Percentiles rank a stretch among this genome's conserved stretches.
These are phyloP conservation scores for Notolabrus celidotus DNA, from an alignment of 2,797 vertebrate species.

Conservation along the genomic window DNA sequence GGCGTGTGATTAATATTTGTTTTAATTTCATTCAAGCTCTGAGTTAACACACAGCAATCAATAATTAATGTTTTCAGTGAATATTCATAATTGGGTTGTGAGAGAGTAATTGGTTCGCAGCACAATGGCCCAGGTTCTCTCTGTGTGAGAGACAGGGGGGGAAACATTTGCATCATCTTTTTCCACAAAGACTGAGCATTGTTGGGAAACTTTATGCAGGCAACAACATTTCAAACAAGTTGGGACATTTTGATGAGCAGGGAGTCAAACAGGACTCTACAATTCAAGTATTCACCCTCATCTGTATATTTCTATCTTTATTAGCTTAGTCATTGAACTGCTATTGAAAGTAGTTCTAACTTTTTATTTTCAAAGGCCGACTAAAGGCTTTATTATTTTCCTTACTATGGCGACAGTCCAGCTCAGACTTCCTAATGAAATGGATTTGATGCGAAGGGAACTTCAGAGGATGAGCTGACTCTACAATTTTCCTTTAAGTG, in stretches of 20 bases:
- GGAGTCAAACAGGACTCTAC: conserved; percentile 10
- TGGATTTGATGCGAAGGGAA: conserved; percentile 69
- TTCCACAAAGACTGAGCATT: conserved; percentile 9
- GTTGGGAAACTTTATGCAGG: neutral
- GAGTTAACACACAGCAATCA: conserved; percentile 80
- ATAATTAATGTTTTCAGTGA: conserved; percentile 84
- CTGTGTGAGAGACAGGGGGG: conserved; percentile 25
- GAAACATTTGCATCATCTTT: conserved; percentile 36
- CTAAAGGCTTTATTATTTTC: conserved; percentile 50
- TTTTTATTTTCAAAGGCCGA: conserved; percentile 35
- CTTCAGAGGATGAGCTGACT: conserved; percentile 68
- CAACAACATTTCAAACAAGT: neutral
- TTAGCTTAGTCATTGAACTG: conserved; percentile 35
- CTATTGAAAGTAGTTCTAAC: conserved; percentile 43
- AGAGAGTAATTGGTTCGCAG: conserved; percentile 68
- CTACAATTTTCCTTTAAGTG: conserved; percentile 55
- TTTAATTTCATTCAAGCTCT: conserved; percentile 80
- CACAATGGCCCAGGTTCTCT: conserved; percentile 60
- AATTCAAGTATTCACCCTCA: neutral
- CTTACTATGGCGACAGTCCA: conserved; percentile 40
- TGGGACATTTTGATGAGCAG: neutral
- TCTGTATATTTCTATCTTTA: neutral
- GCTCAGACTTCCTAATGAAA: conserved; percentile 68
- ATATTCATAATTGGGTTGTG: conserved; percentile 81
- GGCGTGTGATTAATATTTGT: conserved; percentile 84